Conservation (phyloP, 1,140 invertebrate species). For the Drosophila neocordata region DNA sequence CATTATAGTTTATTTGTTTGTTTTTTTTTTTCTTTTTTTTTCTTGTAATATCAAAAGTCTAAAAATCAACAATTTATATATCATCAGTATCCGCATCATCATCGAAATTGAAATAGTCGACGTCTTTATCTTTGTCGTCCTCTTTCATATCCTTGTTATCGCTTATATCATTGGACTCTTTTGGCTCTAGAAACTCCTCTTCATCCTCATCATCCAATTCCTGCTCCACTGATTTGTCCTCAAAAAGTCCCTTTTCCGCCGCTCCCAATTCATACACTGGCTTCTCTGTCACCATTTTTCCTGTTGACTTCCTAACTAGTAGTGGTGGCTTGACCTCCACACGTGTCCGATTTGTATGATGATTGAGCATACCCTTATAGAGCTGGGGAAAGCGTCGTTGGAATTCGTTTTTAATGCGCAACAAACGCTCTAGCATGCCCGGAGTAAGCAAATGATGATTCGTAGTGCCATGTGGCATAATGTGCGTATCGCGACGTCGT, state of each 20-base stretch:
- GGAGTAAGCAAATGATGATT: constrained; percentile 57
- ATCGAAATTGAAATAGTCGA: constrained; percentile 65
- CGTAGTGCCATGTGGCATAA: constrained; percentile 40
- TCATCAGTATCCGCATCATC: constrained; percentile 19
- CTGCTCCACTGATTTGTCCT: constrained; percentile 14
- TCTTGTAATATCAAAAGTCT: constrained; percentile 42
- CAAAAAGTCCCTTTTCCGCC: constrained; percentile 64
- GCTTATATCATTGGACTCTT: not conserved
- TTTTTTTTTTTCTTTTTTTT: constrained; percentile 1
- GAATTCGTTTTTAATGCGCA: constrained; percentile 68
- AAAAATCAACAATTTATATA: constrained; percentile 26
- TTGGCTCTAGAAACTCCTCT: not conserved
- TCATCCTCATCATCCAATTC: constrained; percentile 16
- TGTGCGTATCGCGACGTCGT: constrained; percentile 55
- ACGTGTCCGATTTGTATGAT: constrained; percentile 56
- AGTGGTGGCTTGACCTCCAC: constrained; percentile 69
- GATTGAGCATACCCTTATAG: constrained; percentile 69
- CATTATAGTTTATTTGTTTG: not conserved
- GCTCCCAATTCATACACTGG: constrained; percentile 66
- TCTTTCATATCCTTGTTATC: constrained; percentile 8
- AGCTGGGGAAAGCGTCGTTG: constrained; percentile 65
- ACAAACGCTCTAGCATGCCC: constrained; percentile 67
- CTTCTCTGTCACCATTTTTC: not conserved
- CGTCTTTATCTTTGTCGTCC: constrained; percentile 24
- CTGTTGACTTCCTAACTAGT: constrained; percentile 20